phyloP scores from a whole-genome alignment of 2,113 vertebrate genomes.

The Lethenteron reissneri region DNA sequence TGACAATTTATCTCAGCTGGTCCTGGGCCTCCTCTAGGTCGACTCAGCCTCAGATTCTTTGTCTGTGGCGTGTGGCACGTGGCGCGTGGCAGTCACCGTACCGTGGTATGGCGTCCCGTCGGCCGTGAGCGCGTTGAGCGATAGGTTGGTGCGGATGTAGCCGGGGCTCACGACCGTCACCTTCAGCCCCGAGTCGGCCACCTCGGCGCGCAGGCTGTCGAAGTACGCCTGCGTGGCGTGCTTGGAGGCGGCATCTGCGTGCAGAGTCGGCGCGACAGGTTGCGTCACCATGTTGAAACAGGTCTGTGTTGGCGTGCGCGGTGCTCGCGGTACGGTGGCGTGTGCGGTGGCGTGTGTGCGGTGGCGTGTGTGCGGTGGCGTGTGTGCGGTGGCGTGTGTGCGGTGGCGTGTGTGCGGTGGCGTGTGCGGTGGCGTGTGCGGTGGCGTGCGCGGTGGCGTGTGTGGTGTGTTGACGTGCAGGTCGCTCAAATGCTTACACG shows the following conservation, averaged over 20 bases:
- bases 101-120: slow-evolving; percentile 67
- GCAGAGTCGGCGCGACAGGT: background rate
- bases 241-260: slow-evolving; percentile 70
- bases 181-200: slow-evolving; percentile 31
- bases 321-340: background rate
- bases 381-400: too few relatives aligned
- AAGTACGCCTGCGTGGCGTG: slow-evolving; percentile 88
- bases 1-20: too few relatives aligned
- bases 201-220: slow-evolving; percentile 70
- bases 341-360: too few relatives aligned
- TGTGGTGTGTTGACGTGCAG: background rate
- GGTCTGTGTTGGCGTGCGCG: background rate
- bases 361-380: background rate
- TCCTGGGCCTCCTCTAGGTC: too few relatives aligned
- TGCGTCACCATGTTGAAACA: background rate
- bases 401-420: too few relatives aligned
- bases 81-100: slow-evolving; percentile 14
- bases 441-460: background rate
- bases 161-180: slow-evolving; percentile 69
- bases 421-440: background rate
- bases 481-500: slow-evolving; percentile 40
- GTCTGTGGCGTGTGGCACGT: too few relatives aligned
- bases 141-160: slow-evolving; percentile 72
- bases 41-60: too few relatives aligned
- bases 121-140: slow-evolving; percentile 52